Percentiles rank a stretch among this genome's conserved stretches.
Conservation (phyloP, 53 echinoderm and acorn worm species). For the Hippasteria phrygiana region DNA sequence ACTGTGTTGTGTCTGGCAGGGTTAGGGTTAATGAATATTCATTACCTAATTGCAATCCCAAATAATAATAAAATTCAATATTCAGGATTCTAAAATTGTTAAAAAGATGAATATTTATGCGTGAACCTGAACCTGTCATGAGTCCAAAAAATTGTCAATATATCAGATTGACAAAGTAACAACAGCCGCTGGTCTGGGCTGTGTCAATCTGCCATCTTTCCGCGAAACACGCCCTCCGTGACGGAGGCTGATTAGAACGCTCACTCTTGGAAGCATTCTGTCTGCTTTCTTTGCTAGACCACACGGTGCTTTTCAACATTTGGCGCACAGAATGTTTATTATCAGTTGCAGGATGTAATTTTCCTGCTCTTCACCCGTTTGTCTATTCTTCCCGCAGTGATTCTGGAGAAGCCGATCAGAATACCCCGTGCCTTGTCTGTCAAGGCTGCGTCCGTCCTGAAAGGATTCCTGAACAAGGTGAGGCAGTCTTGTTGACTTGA, state of each 20-base stretch:
- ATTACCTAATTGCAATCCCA: not conserved
- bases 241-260: no score
- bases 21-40: not conserved
- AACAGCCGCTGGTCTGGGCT: no score
- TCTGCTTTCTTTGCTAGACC: no score
- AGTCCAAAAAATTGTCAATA: no score
- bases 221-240: no score
- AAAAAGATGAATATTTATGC: not conserved
- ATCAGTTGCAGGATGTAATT: not conserved
- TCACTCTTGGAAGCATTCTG: no score
- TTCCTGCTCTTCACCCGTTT: not conserved
- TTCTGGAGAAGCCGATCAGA: constrained; percentile 96
- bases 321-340: not conserved
- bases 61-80: not conserved
- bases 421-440: constrained; percentile 96
- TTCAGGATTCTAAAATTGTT: not conserved
- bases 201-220: no score
- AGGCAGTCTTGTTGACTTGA: no score
- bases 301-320: no score
- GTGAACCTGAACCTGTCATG: not conserved
- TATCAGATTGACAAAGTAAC: no score
- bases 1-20: no score
- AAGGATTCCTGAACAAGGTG: constrained; percentile 98
- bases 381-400: constrained; percentile 66
- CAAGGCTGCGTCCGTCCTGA: constrained; percentile 96